Percentiles rank a stretch among this genome's conserved stretches.
These are phyloP conservation scores for Gallinago undulata DNA, from an alignment of 2,113 vertebrate species.

Conservation along the genomic window DNA sequence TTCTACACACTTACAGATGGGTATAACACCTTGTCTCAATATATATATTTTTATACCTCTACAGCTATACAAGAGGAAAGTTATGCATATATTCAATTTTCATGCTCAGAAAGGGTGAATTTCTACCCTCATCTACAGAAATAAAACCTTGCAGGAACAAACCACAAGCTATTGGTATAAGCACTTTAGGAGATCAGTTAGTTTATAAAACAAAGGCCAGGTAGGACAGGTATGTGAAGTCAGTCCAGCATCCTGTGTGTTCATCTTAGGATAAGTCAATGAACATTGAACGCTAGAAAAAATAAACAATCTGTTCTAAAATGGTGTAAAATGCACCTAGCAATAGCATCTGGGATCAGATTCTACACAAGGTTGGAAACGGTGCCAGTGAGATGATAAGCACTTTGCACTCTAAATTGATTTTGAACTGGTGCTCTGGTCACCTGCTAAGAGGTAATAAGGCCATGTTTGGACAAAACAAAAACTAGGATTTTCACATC, in stretches of 20 bases:
- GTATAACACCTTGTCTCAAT: not conserved
- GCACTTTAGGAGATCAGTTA: not conserved
- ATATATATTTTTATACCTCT: not conserved
- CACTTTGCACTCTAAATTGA: not conserved
- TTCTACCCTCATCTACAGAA: not conserved
- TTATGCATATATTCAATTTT: not conserved
- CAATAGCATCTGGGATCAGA: not conserved
- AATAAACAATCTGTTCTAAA: not conserved
- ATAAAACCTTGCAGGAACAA: not conserved
- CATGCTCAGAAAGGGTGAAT: not conserved
- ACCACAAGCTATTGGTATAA: not conserved
- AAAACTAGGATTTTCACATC: not conserved
- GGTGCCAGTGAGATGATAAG: not conserved
- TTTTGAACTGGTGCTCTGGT: not conserved
- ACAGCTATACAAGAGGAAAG: not conserved
- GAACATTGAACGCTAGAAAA: not conserved
- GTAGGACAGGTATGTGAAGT: not conserved
- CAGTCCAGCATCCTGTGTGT: not conserved
- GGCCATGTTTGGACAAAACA: not conserved
- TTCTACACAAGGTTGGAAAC: not conserved
- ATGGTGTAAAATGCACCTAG: not conserved
- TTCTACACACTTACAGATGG: not conserved
- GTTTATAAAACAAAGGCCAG: not conserved
- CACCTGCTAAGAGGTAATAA: not conserved
- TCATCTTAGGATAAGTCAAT: not conserved